These are phyloP conservation scores for Syngnathus rostellatus DNA, from an alignment of 2,797 vertebrate genomes.

Conservation along the genomic window DNA sequence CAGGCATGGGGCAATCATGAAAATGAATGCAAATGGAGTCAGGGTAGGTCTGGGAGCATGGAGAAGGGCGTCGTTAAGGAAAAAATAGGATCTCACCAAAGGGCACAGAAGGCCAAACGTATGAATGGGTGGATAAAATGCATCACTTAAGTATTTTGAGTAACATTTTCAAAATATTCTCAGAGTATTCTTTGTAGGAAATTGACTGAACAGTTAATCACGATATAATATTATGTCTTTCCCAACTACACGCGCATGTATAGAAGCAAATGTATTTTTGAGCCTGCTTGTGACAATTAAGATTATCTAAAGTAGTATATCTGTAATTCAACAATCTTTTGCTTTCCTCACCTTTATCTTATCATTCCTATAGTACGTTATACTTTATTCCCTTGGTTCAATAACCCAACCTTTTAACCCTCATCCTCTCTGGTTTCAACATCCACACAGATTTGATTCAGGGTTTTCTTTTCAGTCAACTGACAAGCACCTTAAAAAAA, in stretches of 20 bases:
- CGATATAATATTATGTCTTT: not conserved
- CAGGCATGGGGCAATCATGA: slow-evolving; percentile 69
- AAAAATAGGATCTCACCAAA: slow-evolving; percentile 32
- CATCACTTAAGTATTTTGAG: not conserved
- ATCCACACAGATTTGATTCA: slow-evolving; percentile 28
- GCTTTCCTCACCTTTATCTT: not conserved
- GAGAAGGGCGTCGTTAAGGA: slow-evolving; percentile 23
- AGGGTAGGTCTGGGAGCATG: slow-evolving; percentile 49
- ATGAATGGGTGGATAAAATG: slow-evolving; percentile 4
- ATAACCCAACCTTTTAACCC: not conserved
- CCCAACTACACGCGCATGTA: not conserved
- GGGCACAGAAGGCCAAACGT: slow-evolving; percentile 13
- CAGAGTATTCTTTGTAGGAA: not conserved
- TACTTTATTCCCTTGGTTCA: not conserved
- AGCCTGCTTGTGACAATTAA: not conserved
- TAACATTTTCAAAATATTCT: slow-evolving; percentile 1
- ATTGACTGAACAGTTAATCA: not conserved
- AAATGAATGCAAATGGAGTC: slow-evolving; percentile 76
- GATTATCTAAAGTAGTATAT: not conserved
- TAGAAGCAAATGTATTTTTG: not conserved
- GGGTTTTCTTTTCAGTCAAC: slow-evolving; percentile 59
- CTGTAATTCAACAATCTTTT: not conserved
- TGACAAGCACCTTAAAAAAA: slow-evolving; percentile 64
- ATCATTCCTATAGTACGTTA: not conserved
- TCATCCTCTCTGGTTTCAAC: not conserved